Evolutionary conservation across 2,113 vertebrate species (phyloP).

Genomic region (Macrotis lagotis): DNA sequence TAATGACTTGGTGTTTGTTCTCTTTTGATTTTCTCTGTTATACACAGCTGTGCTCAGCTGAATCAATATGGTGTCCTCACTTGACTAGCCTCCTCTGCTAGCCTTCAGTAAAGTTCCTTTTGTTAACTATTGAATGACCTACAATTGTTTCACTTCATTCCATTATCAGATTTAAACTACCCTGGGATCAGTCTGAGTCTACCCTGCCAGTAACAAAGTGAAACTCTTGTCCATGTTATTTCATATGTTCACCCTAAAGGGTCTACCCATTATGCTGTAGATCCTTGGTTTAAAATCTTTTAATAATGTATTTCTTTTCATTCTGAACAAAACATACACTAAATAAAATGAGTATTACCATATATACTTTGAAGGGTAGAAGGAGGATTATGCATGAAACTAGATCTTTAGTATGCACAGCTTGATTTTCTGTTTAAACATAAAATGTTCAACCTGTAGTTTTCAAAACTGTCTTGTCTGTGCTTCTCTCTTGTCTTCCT

Average conservation of each 20-base stretch:
- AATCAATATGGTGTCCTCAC: neutral
- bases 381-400: neutral
- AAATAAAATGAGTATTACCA: neutral
- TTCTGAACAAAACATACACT: neutral
- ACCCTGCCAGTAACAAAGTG: neutral
- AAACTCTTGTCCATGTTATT: neutral
- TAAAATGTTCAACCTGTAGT: neutral
- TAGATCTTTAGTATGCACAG: neutral
- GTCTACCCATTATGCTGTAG: neutral
- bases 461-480: neutral
- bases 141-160: neutral
- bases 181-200: neutral
- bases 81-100: neutral
- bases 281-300: neutral
- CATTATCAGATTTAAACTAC: neutral
- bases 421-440: neutral
- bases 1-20: neutral
- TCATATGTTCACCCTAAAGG: neutral
- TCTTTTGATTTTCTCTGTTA: neutral
- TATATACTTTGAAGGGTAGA: too few species aligned
- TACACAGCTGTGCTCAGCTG: neutral
- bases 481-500: too few species aligned
- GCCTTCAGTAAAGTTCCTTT: neutral
- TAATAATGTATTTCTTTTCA: neutral
- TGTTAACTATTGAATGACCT: neutral